phyloP scores from a whole-genome alignment of 2,113 vertebrate genomes.

The Microtus montanus region DNA sequence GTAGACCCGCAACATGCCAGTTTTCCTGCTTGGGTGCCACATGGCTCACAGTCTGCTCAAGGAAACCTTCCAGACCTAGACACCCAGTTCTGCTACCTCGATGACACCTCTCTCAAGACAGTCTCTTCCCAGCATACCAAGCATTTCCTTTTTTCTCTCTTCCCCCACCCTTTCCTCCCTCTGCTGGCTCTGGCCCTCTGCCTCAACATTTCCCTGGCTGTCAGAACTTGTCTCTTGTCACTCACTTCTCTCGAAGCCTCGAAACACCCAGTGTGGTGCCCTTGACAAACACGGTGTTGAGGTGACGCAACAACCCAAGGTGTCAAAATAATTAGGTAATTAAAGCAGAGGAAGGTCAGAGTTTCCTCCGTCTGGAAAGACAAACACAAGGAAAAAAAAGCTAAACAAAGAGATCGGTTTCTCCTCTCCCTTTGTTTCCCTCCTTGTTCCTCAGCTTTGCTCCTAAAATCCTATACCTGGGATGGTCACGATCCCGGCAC shows the following conservation, averaged over 20 bases:
- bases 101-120: slow-evolving; percentile 25
- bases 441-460: neutral
- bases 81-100: slow-evolving; percentile 17
- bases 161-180: neutral
- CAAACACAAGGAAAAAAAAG: slow-evolving; percentile 73
- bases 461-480: neutral
- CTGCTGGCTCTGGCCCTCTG: neutral
- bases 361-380: slow-evolving; percentile 75
- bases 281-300: slow-evolving; percentile 74
- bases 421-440: neutral
- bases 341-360: slow-evolving; percentile 81
- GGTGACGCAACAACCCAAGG: slow-evolving; percentile 80
- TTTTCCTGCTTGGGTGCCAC: neutral
- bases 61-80: neutral
- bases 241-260: slow-evolving; percentile 60
- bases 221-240: slow-evolving; percentile 49
- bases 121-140: neutral
- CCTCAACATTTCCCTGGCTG: neutral
- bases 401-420: slow-evolving; percentile 15
- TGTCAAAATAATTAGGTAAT: slow-evolving; percentile 85
- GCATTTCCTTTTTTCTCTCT: slow-evolving; percentile 59
- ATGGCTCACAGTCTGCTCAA: neutral
- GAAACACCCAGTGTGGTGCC: slow-evolving; percentile 66
- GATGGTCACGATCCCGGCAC: neutral
- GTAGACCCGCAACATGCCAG: neutral